Evolutionary conservation across 2,888 invertebrate species (phyloP).

Genomic region (Petrolisthes manimaculis): DNA sequence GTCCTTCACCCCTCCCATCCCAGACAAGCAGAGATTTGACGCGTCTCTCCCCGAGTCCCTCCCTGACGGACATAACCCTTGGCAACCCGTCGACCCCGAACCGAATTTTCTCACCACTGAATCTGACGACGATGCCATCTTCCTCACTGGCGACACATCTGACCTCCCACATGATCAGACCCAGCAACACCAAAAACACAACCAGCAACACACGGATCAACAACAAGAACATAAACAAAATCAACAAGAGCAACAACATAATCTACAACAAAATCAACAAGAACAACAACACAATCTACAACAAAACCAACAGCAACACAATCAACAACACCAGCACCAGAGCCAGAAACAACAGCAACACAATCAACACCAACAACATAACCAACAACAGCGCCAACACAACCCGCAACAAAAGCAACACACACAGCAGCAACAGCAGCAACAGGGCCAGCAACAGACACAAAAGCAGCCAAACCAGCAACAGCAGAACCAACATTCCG

Average conservation of each 20-base stretch:
- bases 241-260: not conserved
- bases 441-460: not conserved
- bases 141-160: slow-evolving; percentile 27
- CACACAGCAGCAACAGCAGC: not conserved
- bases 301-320: not conserved
- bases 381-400: not conserved
- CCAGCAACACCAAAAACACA: not conserved
- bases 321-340: slow-evolving; percentile 7
- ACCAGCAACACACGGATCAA: not conserved
- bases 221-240: not conserved
- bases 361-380: not conserved
- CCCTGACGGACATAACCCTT: not conserved
- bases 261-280: not conserved
- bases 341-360: not conserved
- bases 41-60: not conserved
- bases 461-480: not conserved
- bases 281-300: not conserved
- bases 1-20: not conserved
- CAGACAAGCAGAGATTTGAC: not conserved
- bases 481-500: not conserved
- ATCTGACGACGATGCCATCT: not conserved
- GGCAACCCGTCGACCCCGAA: slow-evolving; percentile 8
- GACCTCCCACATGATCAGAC: not conserved
- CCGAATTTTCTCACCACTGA: not conserved
- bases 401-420: not conserved